These are phyloP conservation scores for Tringa solitaria DNA, from an alignment of 2,113 vertebrate species.

Conservation along the genomic window DNA sequence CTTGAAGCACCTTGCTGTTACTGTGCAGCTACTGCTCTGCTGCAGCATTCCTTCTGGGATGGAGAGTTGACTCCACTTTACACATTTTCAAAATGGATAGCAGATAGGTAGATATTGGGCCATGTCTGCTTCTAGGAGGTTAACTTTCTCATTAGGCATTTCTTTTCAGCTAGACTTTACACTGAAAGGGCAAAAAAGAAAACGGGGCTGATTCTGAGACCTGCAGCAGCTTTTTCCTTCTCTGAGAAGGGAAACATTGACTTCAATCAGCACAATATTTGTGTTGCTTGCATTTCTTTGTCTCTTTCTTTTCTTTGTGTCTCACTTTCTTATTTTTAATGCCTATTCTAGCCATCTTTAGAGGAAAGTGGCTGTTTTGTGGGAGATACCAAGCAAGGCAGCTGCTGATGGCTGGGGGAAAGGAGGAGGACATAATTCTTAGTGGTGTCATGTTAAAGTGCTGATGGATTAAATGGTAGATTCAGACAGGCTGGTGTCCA, in stretches of 20 bases:
- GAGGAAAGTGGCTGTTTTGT: background rate
- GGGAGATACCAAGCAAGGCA: background rate
- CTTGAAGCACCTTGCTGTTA: background rate
- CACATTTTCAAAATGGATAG: background rate
- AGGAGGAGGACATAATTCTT: background rate
- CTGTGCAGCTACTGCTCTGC: background rate
- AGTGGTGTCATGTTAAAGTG: background rate
- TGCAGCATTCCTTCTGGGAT: background rate
- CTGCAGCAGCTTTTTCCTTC: background rate
- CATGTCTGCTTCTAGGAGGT: background rate
- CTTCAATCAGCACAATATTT: background rate
- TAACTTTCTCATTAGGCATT: background rate
- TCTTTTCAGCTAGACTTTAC: background rate
- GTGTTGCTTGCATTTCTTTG: background rate
- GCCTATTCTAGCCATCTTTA: background rate
- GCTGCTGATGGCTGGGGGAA: background rate
- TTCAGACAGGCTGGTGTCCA: background rate
- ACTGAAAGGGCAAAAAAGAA: background rate
- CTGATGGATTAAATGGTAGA: conserved; percentile 4
- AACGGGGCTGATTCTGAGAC: background rate
- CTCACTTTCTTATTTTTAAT: background rate
- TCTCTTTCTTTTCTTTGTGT: background rate
- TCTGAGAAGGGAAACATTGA: background rate
- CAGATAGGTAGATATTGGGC: background rate
- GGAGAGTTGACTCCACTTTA: background rate